Base-by-base conservation (phyloP, 2,797 vertebrate genomes). In the Apodemus agrarius region DNA sequence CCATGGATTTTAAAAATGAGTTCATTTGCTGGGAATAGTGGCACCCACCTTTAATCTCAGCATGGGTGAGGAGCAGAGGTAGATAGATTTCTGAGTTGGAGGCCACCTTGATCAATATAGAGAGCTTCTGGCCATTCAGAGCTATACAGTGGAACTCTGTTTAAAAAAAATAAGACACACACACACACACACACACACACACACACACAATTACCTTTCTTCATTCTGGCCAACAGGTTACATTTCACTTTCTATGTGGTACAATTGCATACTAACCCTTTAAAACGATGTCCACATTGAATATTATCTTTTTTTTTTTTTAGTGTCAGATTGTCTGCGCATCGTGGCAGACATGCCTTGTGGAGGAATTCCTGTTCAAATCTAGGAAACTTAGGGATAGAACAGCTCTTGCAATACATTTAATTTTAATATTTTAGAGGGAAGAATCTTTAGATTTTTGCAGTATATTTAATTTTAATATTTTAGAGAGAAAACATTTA, bases 401-500 rank as follows among this genome's bases (percentile, higher is more conserved):
- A 61, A 57, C 78, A 22, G 31, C 10, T 91, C 37, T 63, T 74
- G 8, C 3, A 96, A 0, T 40, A 9, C 16, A 63, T 88, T 91
- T 86, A 22, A 79, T 88, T 95, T 97, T 88, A 88, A 93, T 29
- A 22, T 86, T 95, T 16, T 93, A 81, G 96, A 90, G 52, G 34
- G 1, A 88, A 90, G 76, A 37, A 69, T 43, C 43, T 43, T 6
- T 43, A 43, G 43, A 43, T 43, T 43, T 43, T 63, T 74, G 8
- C 3, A 96, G 0, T 40, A 9, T 13, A 63, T 88, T 91, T 86
- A 22, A 79, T 88, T 95, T 97, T 88, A 88, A 93, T 29, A 22
- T 86, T 95, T 16, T 93, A 81, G 96, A 90, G 52, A 34, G 1
- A 90, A 90, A 80, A 37, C 43, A 43, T 43, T 43, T 43, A 43